Base-by-base conservation (phyloP, 1,140 invertebrate genomes). In the Calephelis virginiensis region DNA sequence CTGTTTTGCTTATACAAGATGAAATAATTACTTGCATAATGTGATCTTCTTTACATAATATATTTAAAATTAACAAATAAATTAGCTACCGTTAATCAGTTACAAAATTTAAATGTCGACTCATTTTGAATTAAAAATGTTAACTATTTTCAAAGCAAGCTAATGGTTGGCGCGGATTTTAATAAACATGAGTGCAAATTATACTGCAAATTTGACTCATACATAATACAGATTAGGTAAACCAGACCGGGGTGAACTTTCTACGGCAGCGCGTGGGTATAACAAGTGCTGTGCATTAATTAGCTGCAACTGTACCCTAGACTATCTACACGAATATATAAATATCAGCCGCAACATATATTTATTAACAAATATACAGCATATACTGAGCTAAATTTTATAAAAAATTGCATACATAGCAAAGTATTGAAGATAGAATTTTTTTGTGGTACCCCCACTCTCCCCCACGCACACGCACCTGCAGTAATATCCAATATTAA, bases 221-320 rank as follows among this genome's bases (percentile, higher is more conserved):
- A 64, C 63, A 64, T 64, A 64, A 64, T 43, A 64, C 63, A 64
- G 63, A 62, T 46, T 43, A 64, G 49, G 63, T 56, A 56, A 56
- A 56, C 38, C 48, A 64, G 63, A 45, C 40, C 38, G 53, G 63
- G 53, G 63, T 40, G 63, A 49, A 53, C 63, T 64, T 64, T 64
- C 63, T 64, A 64, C 50, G 10, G 50, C 14, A 11, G 61, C 38
- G 63, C 63, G 63, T 64, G 63, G 63, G 61, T 64, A 40, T 60
- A 68, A 63, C 63, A 14, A 64, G 63, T 53, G 48, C 49, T 56
- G 49, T 56, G 63, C 63, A 64, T 64, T 64, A 40, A 56, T 64
- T 64, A 64, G 13, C 50, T 64, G 38, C 63, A 56, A 64, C 63
- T 64, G 63, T 43, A 43, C 40, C 48, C 40, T 43, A 43, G 40